phyloP scores from a whole-genome alignment of 1,140 invertebrate species.

The Drosophila leontia region DNA sequence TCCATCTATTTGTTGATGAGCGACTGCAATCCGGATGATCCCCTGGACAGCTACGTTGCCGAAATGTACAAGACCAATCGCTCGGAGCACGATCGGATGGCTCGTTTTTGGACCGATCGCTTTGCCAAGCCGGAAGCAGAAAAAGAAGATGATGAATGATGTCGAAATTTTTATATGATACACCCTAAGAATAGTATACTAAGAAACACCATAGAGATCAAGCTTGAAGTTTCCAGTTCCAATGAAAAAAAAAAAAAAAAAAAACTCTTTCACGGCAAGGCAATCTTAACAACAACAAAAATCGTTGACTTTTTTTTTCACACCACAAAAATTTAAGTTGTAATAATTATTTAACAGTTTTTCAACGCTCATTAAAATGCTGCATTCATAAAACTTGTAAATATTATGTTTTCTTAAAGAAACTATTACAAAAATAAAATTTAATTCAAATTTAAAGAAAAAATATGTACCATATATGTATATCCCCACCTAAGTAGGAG shows the following conservation, averaged over 20 bases:
- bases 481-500: too few species aligned
- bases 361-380: conserved; percentile 13
- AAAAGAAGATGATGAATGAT: neutral
- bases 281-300: neutral
- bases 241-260: neutral
- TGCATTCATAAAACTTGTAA: neutral
- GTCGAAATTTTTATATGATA: neutral
- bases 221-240: neutral
- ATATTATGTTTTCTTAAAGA: neutral
- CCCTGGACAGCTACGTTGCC: conserved; percentile 58
- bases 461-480: too few species aligned
- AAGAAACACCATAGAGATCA: neutral
- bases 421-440: too few species aligned
- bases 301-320: neutral
- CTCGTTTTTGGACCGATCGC: conserved; percentile 57
- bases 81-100: conserved; percentile 61
- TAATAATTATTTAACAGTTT: neutral
- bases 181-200: neutral
- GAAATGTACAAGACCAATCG: conserved; percentile 69
- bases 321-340: neutral
- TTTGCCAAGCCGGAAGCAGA: conserved; percentile 31
- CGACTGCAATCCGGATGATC: conserved; percentile 72
- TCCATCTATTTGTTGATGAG: conserved; percentile 65
- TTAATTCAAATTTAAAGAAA: too few species aligned
- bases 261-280: neutral